Percentiles rank a stretch among this genome's conserved stretches.
Evolutionary conservation across 1,140 invertebrate species (phyloP).

Genomic region (Leucophenga varia): DNA sequence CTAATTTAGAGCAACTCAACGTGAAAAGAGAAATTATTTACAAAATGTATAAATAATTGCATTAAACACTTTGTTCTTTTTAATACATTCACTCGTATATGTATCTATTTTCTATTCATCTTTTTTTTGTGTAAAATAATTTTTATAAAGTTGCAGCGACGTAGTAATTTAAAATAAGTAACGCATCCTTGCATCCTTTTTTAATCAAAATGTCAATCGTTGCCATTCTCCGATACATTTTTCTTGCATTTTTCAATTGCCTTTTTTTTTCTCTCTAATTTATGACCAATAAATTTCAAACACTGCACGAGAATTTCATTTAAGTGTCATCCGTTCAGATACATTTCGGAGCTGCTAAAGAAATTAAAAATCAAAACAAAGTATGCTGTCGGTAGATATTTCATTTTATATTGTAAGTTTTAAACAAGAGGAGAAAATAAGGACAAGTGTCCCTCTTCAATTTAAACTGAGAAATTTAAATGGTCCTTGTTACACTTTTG

Average conservation of each 20-base stretch:
- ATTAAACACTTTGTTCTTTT: too few species aligned
- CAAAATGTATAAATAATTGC: not conserved
- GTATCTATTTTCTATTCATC: not conserved
- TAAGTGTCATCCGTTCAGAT: too few species aligned
- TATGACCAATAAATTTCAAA: slow-evolving; percentile 55
- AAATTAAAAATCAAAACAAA: too few species aligned
- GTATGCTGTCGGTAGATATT: too few species aligned
- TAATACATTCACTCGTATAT: slow-evolving; percentile 12
- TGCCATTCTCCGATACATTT: slow-evolving; percentile 19
- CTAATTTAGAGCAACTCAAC: too few species aligned
- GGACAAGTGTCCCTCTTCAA: too few species aligned
- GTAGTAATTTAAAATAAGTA: slow-evolving; percentile 30
- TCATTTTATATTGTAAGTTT: too few species aligned
- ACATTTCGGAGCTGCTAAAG: too few species aligned
- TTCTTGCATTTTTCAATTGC: slow-evolving; percentile 17
- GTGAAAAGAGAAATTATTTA: slow-evolving; percentile 9
- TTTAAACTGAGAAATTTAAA: too few species aligned
- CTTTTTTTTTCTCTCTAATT: slow-evolving; percentile 34
- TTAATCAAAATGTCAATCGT: slow-evolving; percentile 55
- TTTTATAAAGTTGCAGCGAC: slow-evolving; percentile 30
- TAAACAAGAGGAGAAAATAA: too few species aligned
- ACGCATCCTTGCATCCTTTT: slow-evolving; percentile 30
- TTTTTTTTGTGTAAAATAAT: slow-evolving; percentile 30
- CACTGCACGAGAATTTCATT: slow-evolving; percentile 50
- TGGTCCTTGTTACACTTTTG: too few species aligned